A percentile compares a stretch with the other conserved stretches of the same genome.
Evolutionary conservation across 2,113 vertebrate species (phyloP).

Genomic region (Percina caprodes): DNA sequence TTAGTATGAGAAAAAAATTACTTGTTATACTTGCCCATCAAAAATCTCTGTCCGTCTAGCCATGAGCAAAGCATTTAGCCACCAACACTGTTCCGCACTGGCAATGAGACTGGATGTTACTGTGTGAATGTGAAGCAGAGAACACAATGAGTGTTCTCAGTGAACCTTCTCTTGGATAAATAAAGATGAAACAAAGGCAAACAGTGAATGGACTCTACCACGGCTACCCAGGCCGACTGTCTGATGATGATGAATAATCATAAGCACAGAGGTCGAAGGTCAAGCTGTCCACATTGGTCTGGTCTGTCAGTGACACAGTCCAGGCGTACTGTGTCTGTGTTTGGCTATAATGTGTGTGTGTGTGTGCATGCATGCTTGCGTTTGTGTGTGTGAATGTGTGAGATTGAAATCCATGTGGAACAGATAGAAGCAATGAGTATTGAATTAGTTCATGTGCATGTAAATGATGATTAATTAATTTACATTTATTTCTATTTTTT

Average conservation of each 20-base stretch:
- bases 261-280: conserved; percentile 68
- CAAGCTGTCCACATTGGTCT: conserved; percentile 75
- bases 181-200: conserved; percentile 38
- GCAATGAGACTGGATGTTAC: background rate
- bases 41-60: background rate
- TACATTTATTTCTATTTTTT: background rate
- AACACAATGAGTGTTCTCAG: conserved; percentile 35
- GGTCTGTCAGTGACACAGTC: conserved; percentile 74
- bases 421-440: conserved; percentile 6
- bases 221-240: conserved; percentile 20
- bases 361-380: conserved; percentile 14
- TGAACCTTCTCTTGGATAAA: conserved; percentile 29
- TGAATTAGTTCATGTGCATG: background rate
- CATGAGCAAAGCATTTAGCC: background rate
- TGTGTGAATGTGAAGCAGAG: conserved; percentile 17
- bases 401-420: conserved; percentile 10
- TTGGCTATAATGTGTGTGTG: conserved; percentile 41
- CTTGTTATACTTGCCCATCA: background rate
- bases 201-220: conserved; percentile 25
- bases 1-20: background rate
- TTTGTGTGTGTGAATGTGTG: conserved; percentile 26
- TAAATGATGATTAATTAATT: background rate
- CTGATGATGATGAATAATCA: conserved; percentile 81
- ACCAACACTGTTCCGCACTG: background rate
- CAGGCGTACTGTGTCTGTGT: conserved; percentile 66